A percentile compares a stretch with the other conserved stretches of the same genome.
These are phyloP conservation scores for Drosophila sturtevanti DNA, from an alignment of 1,140 invertebrate species.

Conservation along the genomic window DNA sequence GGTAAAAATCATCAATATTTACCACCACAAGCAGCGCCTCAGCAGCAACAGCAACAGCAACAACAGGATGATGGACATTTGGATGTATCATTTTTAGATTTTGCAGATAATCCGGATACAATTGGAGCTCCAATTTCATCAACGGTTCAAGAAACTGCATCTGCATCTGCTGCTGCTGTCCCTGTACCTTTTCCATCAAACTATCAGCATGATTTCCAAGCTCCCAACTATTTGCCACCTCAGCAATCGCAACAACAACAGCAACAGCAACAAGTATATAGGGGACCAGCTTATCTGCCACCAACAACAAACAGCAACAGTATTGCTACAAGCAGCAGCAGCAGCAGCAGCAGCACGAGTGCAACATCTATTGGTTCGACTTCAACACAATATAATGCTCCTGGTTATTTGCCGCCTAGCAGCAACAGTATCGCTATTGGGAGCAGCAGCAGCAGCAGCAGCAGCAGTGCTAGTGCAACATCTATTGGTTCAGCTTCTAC, in stretches of 20 bases:
- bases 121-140: constrained; percentile 25
- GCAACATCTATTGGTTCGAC: constrained; percentile 1
- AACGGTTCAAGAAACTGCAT: constrained; percentile 10
- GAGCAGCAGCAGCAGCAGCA: constrained; percentile 8
- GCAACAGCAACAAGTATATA: constrained; percentile 34
- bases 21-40: constrained; percentile 58
- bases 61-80: constrained; percentile 45
- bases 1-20: constrained; percentile 47
- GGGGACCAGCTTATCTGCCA: constrained; percentile 35
- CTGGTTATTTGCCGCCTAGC: constrained; percentile 55
- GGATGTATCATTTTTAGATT: constrained; percentile 60
- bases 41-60: constrained; percentile 44
- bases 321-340: neutral
- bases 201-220: constrained; percentile 72
- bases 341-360: neutral
- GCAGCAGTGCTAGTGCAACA: constrained; percentile 11
- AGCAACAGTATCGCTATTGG: neutral
- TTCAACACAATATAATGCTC: constrained; percentile 21
- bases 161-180: constrained; percentile 12
- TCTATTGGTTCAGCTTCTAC: constrained; percentile 1
- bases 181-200: constrained; percentile 70
- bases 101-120: constrained; percentile 39
- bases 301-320: constrained; percentile 1
- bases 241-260: constrained; percentile 33
- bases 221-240: constrained; percentile 56